Evolutionary conservation across 2,113 vertebrate genomes (phyloP), one percentile per base, ranked within the genome.

Genomic region (Paramormyrops kingsleyae): DNA sequence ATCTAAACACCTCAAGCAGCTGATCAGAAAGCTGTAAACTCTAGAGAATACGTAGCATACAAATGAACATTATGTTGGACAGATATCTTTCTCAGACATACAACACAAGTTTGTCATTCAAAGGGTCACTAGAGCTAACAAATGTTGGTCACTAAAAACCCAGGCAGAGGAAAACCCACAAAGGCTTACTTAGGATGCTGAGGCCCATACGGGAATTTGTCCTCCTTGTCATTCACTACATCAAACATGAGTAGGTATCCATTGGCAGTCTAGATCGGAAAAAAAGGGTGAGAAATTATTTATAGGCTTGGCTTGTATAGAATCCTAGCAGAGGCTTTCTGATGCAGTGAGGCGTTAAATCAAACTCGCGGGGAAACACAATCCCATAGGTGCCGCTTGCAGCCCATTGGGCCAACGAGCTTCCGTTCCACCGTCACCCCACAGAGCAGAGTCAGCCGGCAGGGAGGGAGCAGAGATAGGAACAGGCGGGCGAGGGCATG

Each of bases 171-270:
- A 84, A 84, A 84, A 47, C 2, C 4, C 24, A 35, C 49, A 53
- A 50, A 53, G 27, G 50, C 85, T 87, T 53, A 87, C 85, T 87
- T 87, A n/a, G 50, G 85, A 13, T 87, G 7, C 50, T 35, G 47
- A 17, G 85, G 49, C 31, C 50, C 50, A 53, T 87, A 53, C 0
- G n/a, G 84, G n/a, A 17, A 52, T n/a, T 53, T 53, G 47, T 53
- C 27, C 27, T 39, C 31, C 49, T 53, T 52, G 50, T 15, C 31
- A 19, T 49, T 53, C 85, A 87, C n/a, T 39, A 87, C 17, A 27
- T 52, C 50, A 53, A 87, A 87, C 85, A 87, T 15, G 85, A 87
- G 85, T 15, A 87, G 85, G 50, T 87, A 35, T 56, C 85, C 85
- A 53, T 53, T 53, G 49, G 85, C 31, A 8, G 85, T 87, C 85